Evolutionary conservation across 2,797 vertebrate genomes (phyloP).

Genomic region (Protosalanx chinensis): DNA sequence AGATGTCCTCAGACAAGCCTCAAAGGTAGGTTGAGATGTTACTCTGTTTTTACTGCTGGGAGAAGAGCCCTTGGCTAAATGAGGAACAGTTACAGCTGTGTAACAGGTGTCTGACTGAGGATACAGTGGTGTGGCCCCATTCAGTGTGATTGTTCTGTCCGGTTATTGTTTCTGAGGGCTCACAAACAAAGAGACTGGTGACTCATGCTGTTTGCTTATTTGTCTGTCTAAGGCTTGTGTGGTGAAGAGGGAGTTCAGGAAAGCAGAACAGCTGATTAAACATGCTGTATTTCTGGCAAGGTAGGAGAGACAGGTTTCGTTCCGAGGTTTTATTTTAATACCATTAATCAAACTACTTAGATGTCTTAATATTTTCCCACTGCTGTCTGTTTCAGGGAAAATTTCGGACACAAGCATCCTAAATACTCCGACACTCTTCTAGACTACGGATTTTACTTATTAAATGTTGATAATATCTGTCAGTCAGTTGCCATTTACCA

Average conservation of each 20-base stretch:
- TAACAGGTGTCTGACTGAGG: not conserved
- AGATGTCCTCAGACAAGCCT: constrained; percentile 97
- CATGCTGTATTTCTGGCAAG: constrained; percentile 95
- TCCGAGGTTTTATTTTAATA: not conserved
- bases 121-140: not conserved
- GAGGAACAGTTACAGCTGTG: not conserved
- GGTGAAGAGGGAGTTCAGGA: constrained; percentile 97
- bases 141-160: not conserved
- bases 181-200: not conserved
- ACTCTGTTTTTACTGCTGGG: too few relatives aligned
- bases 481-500: constrained; percentile 99
- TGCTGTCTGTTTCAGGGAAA: constrained; percentile 78
- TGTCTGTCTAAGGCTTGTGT: constrained; percentile 84
- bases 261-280: constrained; percentile 98
- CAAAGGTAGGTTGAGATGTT: constrained; percentile 76
- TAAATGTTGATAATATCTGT: constrained; percentile 99
- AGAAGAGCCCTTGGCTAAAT: not conserved
- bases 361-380: not conserved
- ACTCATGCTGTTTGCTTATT: not conserved
- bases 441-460: constrained; percentile 98
- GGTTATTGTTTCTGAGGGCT: not conserved
- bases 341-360: too few relatives aligned
- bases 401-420: constrained; percentile 97
- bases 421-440: constrained; percentile 97
- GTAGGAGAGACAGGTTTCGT: constrained; percentile 64